Percentiles rank a stretch among this genome's conserved stretches.
Conservation (phyloP, 2,888 invertebrate species). For the Brachypalpus laphriformis region DNA sequence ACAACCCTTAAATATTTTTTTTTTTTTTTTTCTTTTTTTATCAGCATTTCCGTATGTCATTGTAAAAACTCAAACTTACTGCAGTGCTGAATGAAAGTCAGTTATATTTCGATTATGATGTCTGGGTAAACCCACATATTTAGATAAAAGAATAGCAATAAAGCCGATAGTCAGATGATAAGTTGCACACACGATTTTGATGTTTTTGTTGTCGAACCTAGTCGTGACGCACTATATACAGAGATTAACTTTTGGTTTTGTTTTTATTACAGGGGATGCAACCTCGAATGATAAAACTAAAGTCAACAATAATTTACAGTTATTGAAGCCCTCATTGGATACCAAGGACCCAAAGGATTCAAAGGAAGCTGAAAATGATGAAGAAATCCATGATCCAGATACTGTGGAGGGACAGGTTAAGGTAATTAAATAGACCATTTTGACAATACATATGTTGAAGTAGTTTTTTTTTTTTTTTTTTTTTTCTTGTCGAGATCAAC, state of each 20-base stretch:
- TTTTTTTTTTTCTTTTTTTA: background rate
- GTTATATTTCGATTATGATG: background rate
- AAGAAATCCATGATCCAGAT: slow-evolving; percentile 74
- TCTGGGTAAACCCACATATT: background rate
- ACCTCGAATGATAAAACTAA: slow-evolving; percentile 6
- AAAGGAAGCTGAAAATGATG: slow-evolving; percentile 15
- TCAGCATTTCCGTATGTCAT: slow-evolving; percentile 6
- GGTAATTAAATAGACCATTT: slow-evolving; percentile 75
- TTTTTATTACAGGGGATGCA: slow-evolving; percentile 23
- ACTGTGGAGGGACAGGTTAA: slow-evolving; percentile 80
- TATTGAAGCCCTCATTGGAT: slow-evolving; percentile 20
- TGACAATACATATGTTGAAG: too few relatives aligned
- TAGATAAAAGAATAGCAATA: slow-evolving; percentile 1
- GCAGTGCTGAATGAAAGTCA: background rate
- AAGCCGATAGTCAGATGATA: slow-evolving; percentile 6
- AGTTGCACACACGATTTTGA: background rate
- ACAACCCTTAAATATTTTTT: background rate
- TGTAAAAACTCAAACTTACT: background rate
- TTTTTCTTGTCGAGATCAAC: too few relatives aligned
- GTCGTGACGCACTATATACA: too few relatives aligned
- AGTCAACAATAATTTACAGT: slow-evolving; percentile 39
- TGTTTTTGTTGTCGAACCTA: background rate
- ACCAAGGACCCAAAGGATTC: slow-evolving; percentile 14
- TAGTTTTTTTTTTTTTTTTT: too few relatives aligned
- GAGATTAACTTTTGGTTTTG: background rate